Base-by-base conservation (phyloP, 2,797 vertebrate species). In the Geotrypetes seraphini region DNA sequence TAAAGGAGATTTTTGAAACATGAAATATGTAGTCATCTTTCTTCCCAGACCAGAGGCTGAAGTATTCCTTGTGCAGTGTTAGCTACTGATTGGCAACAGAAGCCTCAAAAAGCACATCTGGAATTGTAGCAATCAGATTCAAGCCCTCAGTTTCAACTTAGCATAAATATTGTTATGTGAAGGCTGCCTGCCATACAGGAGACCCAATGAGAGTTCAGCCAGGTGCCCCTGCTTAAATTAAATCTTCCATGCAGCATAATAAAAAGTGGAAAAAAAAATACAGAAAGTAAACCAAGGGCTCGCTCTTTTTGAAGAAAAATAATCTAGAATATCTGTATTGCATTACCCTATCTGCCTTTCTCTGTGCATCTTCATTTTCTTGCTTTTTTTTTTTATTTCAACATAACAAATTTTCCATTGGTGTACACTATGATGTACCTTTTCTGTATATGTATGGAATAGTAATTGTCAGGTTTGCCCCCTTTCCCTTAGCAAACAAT, bases 401-500 rank as follows among this genome's bases (percentile, higher is more conserved):
- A n/a, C n/a, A n/a, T n/a, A n/a, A n/a, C n/a, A n/a, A n/a, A n/a
- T n/a, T n/a, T n/a, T n/a, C n/a, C n/a, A n/a, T n/a, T n/a, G n/a
- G n/a, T n/a, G n/a, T n/a, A n/a, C n/a, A n/a, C n/a, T n/a, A n/a
- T n/a, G n/a, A n/a, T n/a, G n/a, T n/a, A n/a, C n/a, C n/a, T n/a
- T n/a, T n/a, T n/a, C n/a, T n/a, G n/a, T n/a, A n/a, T n/a, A n/a
- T n/a, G n/a, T n/a, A n/a, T n/a, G n/a, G n/a, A n/a, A n/a, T n/a
- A n/a, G n/a, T n/a, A n/a, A n/a, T n/a, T n/a, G n/a, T n/a, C n/a
- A n/a, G 38, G 13, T 9, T 12, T 19, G 32, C 38, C 42, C 34
- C 45, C 45, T 45, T 25, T 20, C 32, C 28, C 31, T 12, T 38
- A 33, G 38, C 27, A 44, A 48, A 39, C 19, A 25, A 14, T 1